Conservation (phyloP, 2,888 invertebrate species). For the Scaptomyza reducta region DNA sequence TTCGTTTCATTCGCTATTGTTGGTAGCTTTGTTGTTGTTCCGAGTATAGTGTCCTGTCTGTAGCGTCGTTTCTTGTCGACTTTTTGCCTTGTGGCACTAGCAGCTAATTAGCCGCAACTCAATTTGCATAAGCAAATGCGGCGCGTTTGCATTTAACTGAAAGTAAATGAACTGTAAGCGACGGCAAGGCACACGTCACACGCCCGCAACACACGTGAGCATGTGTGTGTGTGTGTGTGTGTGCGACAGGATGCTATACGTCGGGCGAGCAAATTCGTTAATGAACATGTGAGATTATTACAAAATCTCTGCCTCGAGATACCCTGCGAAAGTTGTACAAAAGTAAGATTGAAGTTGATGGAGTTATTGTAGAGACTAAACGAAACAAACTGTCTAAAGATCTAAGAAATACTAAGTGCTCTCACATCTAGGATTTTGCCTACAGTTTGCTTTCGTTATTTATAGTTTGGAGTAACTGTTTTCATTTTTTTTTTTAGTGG, state of each 20-base stretch:
- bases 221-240: conserved; percentile 12
- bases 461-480: background rate
- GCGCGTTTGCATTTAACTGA: conserved; percentile 38
- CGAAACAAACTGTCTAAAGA: background rate
- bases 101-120: conserved; percentile 62
- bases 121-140: conserved; percentile 64
- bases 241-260: conserved; percentile 33
- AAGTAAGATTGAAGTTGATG: background rate
- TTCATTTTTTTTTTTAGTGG: conserved; percentile 1
- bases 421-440: background rate
- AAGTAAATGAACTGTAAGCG: conserved; percentile 68
- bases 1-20: conserved; percentile 25
- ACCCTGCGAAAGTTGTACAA: conserved; percentile 16
- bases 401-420: too few species aligned
- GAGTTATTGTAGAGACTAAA: too few species aligned
- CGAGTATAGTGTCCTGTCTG: conserved; percentile 6
- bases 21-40: conserved; percentile 11
- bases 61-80: conserved; percentile 17
- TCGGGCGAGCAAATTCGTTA: conserved; percentile 55
- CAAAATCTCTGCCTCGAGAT: background rate
- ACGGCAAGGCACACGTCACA: conserved; percentile 45
- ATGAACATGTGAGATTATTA: conserved; percentile 46
- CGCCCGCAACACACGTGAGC: conserved; percentile 27
- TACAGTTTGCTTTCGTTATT: background rate
- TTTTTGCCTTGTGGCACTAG: conserved; percentile 32